Conservation (phyloP, 2,888 invertebrate species). For the Strigamia transsilvanica region DNA sequence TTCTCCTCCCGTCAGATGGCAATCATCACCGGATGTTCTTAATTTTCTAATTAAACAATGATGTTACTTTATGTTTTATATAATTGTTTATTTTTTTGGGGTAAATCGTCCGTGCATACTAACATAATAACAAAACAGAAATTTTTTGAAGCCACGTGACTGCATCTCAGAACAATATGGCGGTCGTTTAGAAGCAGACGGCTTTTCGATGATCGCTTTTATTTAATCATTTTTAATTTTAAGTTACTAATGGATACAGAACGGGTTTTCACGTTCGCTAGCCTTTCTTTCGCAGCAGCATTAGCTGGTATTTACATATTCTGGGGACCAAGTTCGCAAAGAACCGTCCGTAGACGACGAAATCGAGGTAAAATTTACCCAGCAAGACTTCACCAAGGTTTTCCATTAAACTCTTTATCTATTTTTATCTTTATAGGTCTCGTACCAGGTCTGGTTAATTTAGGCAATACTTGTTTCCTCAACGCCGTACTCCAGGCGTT, state of each 20-base stretch:
- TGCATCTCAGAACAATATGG: slow-evolving; percentile 5
- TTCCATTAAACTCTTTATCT: background rate
- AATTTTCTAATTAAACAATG: background rate
- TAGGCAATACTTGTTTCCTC: slow-evolving; percentile 91
- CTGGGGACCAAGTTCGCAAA: slow-evolving; percentile 9
- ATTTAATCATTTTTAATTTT: background rate
- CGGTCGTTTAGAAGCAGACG: slow-evolving; percentile 45
- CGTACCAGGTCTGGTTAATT: slow-evolving; percentile 79
- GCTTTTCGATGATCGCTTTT: background rate
- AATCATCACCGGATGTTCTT: background rate
- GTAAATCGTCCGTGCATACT: background rate
- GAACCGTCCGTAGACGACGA: background rate
- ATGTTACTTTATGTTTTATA: background rate
- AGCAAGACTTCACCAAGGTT: background rate
- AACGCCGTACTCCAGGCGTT: slow-evolving; percentile 90
- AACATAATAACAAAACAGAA: background rate
- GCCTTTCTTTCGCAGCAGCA: background rate
- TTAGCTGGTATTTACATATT: slow-evolving; percentile 37
- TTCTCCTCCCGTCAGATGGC: background rate
- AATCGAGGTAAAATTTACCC: background rate
- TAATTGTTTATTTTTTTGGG: background rate
- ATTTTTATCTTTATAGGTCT: slow-evolving; percentile 58
- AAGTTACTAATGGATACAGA: slow-evolving; percentile 2
- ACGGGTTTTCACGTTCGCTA: background rate
- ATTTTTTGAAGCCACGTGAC: background rate